Evolutionary conservation across 2,888 invertebrate genomes (phyloP), one percentile per base, ranked within the genome.

Genomic region (Habrosyne pyritoides): DNA sequence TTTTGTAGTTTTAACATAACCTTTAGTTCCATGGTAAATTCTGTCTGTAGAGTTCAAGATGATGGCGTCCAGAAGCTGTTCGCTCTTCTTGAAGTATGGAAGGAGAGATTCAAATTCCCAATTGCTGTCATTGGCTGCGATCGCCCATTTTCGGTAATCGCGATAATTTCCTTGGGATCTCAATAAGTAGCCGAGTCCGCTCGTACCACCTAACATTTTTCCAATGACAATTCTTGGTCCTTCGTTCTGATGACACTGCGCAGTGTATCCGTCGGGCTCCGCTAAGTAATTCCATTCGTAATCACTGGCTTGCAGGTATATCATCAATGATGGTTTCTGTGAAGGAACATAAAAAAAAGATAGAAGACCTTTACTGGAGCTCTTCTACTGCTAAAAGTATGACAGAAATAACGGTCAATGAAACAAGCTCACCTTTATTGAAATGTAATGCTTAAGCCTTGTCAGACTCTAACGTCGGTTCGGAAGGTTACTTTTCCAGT

Each of bases 71-170:
- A 47, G 22, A 33, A 69, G 50, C 2, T 57, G 46, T 63, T 67
- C 60, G n/a, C 53, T 53, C 55, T 63, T 66, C 1, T 51, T 65
- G 18, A 63, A 69, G 42, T 65, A 69, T 2, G 59, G 64, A 1
- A 65, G 46, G 0, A 69, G 61, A 10, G 60, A 59, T 7, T 56
- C 48, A 55, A 58, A 66, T 21, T 52, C 53, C 69, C 69, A 69
- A 14, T 12, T 57, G 3, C 55, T 12, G 8, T 66, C 63, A 46
- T 57, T 57, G 0, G 60, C 62, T 21, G 60, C 55, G 10, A 47
- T 10, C 42, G 28, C 51, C 63, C 65, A 68, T 5, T 62, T 18
- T n/a, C 67, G 47, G 30, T 42, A 69, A 24, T 53, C 58, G 1
- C 42, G 6, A 2, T 50, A 21, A 22, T 63, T 36, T 14, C 69